phyloP scores from a whole-genome alignment of 2,888 invertebrate genomes.

The Neoitamus cyanurus region DNA sequence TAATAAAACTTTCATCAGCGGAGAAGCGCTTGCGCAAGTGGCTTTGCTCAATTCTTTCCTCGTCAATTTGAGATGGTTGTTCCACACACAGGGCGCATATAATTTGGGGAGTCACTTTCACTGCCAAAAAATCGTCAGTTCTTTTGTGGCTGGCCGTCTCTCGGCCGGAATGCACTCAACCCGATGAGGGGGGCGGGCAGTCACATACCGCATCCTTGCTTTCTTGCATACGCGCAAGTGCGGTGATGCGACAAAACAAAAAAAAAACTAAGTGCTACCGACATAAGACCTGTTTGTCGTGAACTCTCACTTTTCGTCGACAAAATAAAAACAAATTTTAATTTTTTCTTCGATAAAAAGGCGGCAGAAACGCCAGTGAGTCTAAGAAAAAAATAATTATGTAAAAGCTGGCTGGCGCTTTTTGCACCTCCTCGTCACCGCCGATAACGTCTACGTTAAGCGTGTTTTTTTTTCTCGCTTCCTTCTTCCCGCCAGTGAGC shows the following conservation, averaged over 20 bases:
- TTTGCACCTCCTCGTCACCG: background rate
- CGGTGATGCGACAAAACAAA: background rate
- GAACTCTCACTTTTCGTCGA: constrained; percentile 42
- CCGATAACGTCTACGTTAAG: background rate
- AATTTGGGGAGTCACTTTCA: constrained; percentile 21
- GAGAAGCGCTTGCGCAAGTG: background rate
- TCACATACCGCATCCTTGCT: background rate
- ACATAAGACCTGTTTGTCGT: background rate
- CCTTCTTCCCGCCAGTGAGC: constrained; percentile 2
- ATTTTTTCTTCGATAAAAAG: background rate
- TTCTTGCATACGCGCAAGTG: background rate
- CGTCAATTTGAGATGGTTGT: background rate
- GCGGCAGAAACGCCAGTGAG: background rate
- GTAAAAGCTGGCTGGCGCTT: constrained; percentile 24
- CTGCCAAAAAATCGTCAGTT: background rate
- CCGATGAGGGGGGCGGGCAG: no score
- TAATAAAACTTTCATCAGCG: constrained; percentile 32
- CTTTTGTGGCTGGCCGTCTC: background rate
- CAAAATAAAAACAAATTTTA: constrained; percentile 20
- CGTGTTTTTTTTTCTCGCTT: background rate
- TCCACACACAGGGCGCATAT: background rate
- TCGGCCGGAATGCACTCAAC: background rate
- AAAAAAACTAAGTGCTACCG: background rate
- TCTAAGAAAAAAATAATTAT: constrained; percentile 27
- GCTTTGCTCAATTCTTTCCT: background rate